Base-by-base conservation (phyloP, 2,797 vertebrate genomes). In the Esox lucius region DNA sequence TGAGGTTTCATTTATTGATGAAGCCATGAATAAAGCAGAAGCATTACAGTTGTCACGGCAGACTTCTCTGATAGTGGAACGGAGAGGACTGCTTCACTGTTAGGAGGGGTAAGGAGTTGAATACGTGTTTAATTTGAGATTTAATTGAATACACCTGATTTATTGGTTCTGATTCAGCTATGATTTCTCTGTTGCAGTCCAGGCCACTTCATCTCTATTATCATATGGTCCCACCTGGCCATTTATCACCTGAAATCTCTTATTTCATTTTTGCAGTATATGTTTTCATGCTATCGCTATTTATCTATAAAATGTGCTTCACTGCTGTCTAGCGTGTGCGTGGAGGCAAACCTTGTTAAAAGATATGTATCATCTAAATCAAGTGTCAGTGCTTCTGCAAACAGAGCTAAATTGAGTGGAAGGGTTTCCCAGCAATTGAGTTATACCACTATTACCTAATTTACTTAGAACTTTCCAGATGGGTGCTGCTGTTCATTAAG, bases 391-490 rank as follows among this genome's bases (percentile, higher is more conserved):
- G 76, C 75, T 75, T 80, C 80, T 83, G 75, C 84, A 85, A 78
- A 82, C 59, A 75, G 72, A 78, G 78, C 75, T 88, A 85, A 90
- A 90, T 87, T 86, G 83, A 91, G 80, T 83, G 81, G 83, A 90
- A 84, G 79, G 79, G 80, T 80, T 80, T 80, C 76, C 73, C 64
- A 49, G 81, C 81, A 88, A 88, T 82, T 78, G 83, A 91, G 82
- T 86, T 90, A 79, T 74, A 59, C 75, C 69, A 76, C 81, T 80
- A 90, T 88, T 86, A n/a, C n/a, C n/a, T n/a, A 89, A 88, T 90
- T 82, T 82, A 87, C 75, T 90, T 88, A 85, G 81, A 91, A 88
- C 82, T 87, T 90, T 92, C 76, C 82, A 84, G 85, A 87, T 88
- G 81, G 87, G 73, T 85, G 83, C 72, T 70, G 89, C 84, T 87